These are phyloP conservation scores for Podiceps cristatus DNA, from an alignment of 2,113 vertebrate species.

Conservation along the genomic window DNA sequence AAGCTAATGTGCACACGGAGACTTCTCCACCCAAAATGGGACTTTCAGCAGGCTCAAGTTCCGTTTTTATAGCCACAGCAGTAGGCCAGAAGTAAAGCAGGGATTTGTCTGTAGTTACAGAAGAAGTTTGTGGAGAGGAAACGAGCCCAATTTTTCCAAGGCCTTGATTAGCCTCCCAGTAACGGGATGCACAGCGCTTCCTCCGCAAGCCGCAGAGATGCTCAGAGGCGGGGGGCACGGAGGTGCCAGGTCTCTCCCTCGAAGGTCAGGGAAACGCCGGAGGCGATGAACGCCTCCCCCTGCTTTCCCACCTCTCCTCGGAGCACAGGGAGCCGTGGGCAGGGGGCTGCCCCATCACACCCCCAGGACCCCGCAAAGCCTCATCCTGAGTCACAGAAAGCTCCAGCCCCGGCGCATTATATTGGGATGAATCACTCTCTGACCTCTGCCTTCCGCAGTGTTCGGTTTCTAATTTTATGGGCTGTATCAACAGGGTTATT, in stretches of 20 bases:
- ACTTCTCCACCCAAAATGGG: fast-evolving
- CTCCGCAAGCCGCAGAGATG: neutral
- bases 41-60: neutral
- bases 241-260: neutral
- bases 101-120: neutral
- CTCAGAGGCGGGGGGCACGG: neutral
- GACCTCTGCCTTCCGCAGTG: conserved; percentile 70
- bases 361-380: conserved; percentile 22
- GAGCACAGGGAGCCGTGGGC: neutral
- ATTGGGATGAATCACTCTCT: conserved; percentile 69
- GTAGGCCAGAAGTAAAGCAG: neutral
- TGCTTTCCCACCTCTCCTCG: conserved; percentile 54
- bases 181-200: neutral
- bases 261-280: neutral
- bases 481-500: conserved; percentile 72
- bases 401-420: conserved; percentile 47
- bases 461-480: conserved; percentile 76
- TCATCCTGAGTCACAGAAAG: neutral
- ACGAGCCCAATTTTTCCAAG: neutral
- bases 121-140: neutral
- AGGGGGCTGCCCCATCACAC: conserved; percentile 8
- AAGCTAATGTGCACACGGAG: fast-evolving
- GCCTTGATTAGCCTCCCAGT: neutral
- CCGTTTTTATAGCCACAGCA: neutral
- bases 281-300: neutral